phyloP scores from a whole-genome alignment of 2,797 vertebrate genomes.

The Erithacus rubecula region DNA sequence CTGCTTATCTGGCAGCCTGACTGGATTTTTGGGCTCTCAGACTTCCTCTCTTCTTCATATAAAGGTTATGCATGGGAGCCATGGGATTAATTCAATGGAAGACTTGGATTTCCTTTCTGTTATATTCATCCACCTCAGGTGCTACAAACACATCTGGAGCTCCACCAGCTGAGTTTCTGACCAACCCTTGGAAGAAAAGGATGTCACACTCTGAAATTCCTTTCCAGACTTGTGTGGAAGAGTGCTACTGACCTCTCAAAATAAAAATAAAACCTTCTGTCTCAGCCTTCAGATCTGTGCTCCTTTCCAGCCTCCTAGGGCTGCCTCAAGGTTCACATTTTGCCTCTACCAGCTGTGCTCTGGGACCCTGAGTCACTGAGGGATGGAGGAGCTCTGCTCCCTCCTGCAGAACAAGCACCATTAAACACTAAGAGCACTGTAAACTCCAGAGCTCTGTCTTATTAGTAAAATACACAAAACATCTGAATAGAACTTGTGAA shows the following conservation, averaged over 20 bases:
- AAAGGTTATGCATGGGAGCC: background rate
- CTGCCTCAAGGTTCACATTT: background rate
- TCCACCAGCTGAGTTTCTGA: background rate
- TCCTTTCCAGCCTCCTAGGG: background rate
- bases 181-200: background rate
- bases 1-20: background rate
- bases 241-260: background rate
- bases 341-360: background rate
- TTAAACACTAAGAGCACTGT: background rate
- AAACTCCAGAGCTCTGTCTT: background rate
- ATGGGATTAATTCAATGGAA: background rate
- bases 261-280: background rate
- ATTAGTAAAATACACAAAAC: background rate
- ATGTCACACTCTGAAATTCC: background rate
- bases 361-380: background rate
- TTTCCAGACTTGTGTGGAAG: background rate
- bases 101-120: background rate
- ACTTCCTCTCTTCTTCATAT: rapidly evolving
- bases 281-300: background rate
- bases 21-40: background rate
- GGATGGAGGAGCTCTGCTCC: background rate
- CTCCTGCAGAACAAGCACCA: rapidly evolving
- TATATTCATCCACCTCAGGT: too few relatives aligned
- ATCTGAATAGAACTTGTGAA: background rate
- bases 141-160: background rate